phyloP scores from a whole-genome alignment of 2,797 vertebrate species.

The Gymnoscopelus microlampas region DNA sequence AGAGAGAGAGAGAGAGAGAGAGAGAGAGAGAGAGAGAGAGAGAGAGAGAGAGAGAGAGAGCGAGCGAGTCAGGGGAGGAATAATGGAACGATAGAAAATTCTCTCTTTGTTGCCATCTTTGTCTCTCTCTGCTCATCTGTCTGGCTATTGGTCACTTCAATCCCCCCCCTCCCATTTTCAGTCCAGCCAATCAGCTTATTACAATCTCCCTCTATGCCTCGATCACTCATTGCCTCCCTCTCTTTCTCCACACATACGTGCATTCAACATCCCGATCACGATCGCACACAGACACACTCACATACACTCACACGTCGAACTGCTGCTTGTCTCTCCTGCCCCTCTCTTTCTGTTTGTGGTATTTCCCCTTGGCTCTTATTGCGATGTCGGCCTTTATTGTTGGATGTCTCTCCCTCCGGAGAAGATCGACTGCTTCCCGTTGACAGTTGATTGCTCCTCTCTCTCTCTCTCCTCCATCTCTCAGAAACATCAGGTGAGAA shows the following conservation, averaged over 20 bases:
- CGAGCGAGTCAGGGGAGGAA: slow-evolving; percentile 35
- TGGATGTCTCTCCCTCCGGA: slow-evolving; percentile 53
- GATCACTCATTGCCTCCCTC: slow-evolving; percentile 35
- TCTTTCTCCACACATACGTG: slow-evolving; percentile 44
- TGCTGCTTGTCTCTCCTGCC: slow-evolving; percentile 12
- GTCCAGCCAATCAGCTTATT: slow-evolving; percentile 67
- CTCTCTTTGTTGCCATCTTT: slow-evolving; percentile 73
- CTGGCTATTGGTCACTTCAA: slow-evolving; percentile 59
- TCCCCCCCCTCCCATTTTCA: slow-evolving; percentile 69
- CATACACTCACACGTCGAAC: slow-evolving; percentile 37
- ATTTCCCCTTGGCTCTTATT: slow-evolving; percentile 33
- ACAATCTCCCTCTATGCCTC: slow-evolving; percentile 59
- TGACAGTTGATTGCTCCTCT: slow-evolving; percentile 55
- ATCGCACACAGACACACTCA: slow-evolving; percentile 23
- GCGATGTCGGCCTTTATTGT: slow-evolving; percentile 60
- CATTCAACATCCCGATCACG: slow-evolving; percentile 37
- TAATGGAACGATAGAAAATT: slow-evolving; percentile 24
- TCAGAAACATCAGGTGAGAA: slow-evolving; percentile 66
- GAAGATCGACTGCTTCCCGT: slow-evolving; percentile 44
- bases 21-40: slow-evolving; percentile 3
- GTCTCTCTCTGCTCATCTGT: slow-evolving; percentile 59
- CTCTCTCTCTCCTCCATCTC: slow-evolving; percentile 38
- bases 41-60: slow-evolving; percentile 18
- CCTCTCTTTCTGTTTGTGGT: slow-evolving; percentile 43
- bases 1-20: neutral